Evolutionary conservation across 2,888 invertebrate genomes (phyloP).

Genomic region (Polydrusus tereticollis): DNA sequence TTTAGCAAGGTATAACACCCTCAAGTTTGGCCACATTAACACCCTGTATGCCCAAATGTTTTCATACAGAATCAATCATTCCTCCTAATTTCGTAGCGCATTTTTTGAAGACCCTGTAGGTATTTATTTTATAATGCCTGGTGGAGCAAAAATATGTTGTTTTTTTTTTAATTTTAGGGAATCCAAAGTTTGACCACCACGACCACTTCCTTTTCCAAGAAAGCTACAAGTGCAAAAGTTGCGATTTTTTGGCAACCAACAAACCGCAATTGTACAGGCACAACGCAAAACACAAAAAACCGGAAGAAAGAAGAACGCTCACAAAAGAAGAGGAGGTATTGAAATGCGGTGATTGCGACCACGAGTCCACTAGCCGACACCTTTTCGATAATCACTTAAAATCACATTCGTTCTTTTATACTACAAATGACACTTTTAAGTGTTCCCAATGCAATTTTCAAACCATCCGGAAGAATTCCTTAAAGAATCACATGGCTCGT

Average conservation of each 20-base stretch:
- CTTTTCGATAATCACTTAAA: neutral
- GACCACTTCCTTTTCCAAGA: neutral
- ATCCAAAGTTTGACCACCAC: neutral
- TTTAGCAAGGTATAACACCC: no score
- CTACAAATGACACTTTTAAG: neutral
- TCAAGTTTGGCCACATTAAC: no score
- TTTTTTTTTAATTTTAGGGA: no score
- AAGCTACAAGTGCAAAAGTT: neutral
- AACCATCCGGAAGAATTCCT: neutral
- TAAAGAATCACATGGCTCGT: neutral
- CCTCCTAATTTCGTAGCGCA: no score
- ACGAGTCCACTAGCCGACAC: neutral
- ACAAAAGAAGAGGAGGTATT: neutral
- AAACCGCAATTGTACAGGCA: neutral
- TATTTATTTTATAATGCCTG: no score
- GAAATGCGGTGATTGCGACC: neutral
- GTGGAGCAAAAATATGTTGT: no score
- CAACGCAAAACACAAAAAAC: neutral
- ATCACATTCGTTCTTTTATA: neutral
- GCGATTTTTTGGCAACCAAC: neutral
- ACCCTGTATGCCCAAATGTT: no score
- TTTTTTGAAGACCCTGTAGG: no score
- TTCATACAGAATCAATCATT: no score
- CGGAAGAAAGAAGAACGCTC: neutral
- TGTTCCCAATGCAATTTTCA: neutral